These are phyloP conservation scores for Drosophila subobscura DNA, from an alignment of 1,140 invertebrate genomes.

Conservation along the genomic window DNA sequence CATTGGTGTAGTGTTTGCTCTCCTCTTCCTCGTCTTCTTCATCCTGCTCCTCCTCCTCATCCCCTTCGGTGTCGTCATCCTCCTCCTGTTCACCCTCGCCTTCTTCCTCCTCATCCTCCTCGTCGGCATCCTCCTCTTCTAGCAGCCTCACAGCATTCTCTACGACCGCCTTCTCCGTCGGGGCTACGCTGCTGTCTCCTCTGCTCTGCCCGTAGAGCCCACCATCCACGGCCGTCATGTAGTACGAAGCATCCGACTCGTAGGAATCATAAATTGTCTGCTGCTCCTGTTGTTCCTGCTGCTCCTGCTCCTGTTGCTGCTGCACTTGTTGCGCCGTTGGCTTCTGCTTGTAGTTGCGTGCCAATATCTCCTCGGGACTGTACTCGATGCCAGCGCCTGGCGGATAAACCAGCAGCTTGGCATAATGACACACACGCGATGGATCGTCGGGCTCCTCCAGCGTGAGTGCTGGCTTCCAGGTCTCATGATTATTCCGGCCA, in stretches of 20 bases:
- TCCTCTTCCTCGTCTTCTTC: constrained; percentile 35
- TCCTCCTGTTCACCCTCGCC: constrained; percentile 38
- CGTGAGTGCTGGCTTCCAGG: constrained; percentile 79
- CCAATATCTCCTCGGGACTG: constrained; percentile 77
- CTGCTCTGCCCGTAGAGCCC: constrained; percentile 48
- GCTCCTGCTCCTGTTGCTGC: constrained; percentile 39
- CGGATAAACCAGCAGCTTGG: constrained; percentile 77
- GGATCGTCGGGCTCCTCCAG: constrained; percentile 82
- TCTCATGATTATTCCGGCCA: constrained; percentile 79
- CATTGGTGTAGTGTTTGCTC: constrained; percentile 46
- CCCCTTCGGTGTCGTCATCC: constrained; percentile 22
- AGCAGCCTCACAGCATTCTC: constrained; percentile 34
- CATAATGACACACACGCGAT: constrained; percentile 73
- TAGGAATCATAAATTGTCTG: constrained; percentile 56
- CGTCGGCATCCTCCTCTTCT: constrained; percentile 37
- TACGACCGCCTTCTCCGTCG: constrained; percentile 22
- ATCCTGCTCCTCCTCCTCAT: constrained; percentile 47
- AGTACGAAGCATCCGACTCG: constrained; percentile 54
- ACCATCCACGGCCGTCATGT: constrained; percentile 66
- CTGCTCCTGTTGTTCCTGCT: constrained; percentile 36
- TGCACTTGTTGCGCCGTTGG: constrained; percentile 24
- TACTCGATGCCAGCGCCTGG: constrained; percentile 67
- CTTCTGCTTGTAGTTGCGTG: constrained; percentile 57
- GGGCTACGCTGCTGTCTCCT: constrained; percentile 6
- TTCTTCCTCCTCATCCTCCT: constrained; percentile 24